phyloP scores from a whole-genome alignment of 2,113 vertebrate species.

The Phrynosoma blainvillii region DNA sequence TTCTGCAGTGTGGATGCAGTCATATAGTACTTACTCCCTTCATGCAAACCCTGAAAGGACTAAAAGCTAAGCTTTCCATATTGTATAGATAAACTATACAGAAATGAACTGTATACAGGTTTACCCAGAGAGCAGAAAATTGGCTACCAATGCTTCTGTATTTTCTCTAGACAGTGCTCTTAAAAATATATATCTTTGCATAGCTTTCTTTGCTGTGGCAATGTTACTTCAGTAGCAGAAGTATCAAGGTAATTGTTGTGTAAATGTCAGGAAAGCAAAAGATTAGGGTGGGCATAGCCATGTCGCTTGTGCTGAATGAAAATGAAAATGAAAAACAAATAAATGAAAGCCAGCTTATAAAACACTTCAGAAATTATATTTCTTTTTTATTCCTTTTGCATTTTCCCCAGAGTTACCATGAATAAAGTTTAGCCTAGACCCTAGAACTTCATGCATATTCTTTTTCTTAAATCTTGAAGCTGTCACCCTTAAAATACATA shows the following conservation, averaged over 20 bases:
- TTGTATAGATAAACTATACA: background rate
- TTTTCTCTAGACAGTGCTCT: background rate
- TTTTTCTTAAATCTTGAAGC: background rate
- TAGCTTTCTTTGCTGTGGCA: background rate
- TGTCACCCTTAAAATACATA: background rate
- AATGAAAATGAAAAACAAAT: conserved; percentile 30
- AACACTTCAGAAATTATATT: conserved; percentile 1
- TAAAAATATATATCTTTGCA: background rate
- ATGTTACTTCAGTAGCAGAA: conserved; percentile 3
- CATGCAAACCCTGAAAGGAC: background rate
- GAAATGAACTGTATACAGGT: background rate
- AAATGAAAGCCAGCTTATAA: conserved; percentile 27
- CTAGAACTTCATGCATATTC: background rate
- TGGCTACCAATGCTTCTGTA: background rate
- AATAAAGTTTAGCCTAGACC: background rate
- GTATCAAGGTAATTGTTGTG: background rate
- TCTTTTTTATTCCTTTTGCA: background rate
- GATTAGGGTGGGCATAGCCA: background rate
- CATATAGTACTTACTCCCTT: no score
- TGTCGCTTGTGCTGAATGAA: background rate
- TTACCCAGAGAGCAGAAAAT: background rate
- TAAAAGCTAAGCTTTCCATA: background rate
- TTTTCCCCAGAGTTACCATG: background rate
- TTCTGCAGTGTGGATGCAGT: background rate
- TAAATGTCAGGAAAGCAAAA: conserved; percentile 33